Conservation (phyloP, 2,797 vertebrate species). For the Anniella stebbinsi region DNA sequence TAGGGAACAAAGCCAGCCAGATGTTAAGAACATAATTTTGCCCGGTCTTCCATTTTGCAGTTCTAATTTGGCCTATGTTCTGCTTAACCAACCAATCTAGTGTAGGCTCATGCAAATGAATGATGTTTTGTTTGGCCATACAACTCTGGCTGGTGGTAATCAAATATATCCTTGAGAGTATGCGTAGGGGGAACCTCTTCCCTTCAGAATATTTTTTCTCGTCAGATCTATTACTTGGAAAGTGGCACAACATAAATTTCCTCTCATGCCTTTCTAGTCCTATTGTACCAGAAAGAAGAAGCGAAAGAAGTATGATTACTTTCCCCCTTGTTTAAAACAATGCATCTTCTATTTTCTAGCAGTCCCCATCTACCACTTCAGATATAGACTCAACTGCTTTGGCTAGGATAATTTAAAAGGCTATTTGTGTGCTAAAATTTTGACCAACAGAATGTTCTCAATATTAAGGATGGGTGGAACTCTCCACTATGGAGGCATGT, state of each 20-base stretch:
- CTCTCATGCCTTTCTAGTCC: background rate
- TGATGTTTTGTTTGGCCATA: conserved; percentile 24
- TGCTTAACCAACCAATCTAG: background rate
- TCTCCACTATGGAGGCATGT: background rate
- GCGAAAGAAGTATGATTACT: background rate
- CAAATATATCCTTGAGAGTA: conserved; percentile 12
- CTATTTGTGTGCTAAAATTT: conserved; percentile 1
- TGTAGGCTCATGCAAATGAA: conserved; percentile 22
- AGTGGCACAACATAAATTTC: conserved; percentile 26
- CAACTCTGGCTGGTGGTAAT: conserved; percentile 7
- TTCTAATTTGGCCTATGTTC: background rate
- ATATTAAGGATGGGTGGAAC: background rate
- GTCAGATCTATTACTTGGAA: conserved; percentile 15
- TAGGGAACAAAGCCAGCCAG: background rate
- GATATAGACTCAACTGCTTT: background rate
- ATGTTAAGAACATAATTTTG: background rate
- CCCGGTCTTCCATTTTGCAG: background rate
- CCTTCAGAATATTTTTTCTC: conserved; percentile 18
- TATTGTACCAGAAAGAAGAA: background rate
- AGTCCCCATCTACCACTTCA: background rate
- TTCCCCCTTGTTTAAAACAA: background rate
- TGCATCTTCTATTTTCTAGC: background rate
- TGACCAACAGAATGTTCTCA: background rate
- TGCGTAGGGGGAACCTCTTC: background rate
- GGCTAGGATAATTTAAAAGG: background rate